Conservation (phyloP, 1,140 invertebrate species). For the Bombus haemorrhoidalis region DNA sequence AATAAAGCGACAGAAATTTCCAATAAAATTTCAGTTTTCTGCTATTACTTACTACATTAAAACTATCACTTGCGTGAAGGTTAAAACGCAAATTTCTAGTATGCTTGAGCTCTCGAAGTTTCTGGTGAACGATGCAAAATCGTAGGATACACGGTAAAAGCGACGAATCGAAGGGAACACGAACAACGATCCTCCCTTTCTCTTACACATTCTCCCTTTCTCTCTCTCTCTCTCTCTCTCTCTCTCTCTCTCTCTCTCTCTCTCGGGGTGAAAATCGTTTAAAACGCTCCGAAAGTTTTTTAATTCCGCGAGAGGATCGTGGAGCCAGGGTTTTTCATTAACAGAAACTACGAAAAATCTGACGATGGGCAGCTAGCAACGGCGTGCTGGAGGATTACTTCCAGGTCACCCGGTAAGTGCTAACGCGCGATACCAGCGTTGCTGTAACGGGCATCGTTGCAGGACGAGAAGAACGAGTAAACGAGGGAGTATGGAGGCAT, state of each 20-base stretch:
- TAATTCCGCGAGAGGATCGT: conserved; percentile 12
- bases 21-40: not conserved
- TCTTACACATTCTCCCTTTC: not conserved
- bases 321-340: not conserved
- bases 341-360: conserved; percentile 12
- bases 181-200: not conserved
- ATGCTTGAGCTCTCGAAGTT: not conserved
- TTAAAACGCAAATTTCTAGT: not conserved
- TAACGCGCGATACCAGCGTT: conserved; percentile 5
- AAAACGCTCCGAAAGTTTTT: conserved; percentile 17
- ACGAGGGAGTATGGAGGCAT: conserved; percentile 43
- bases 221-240: too few relatives aligned
- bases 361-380: too few relatives aligned
- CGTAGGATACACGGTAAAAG: not conserved
- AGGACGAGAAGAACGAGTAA: conserved; percentile 37
- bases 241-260: not conserved
- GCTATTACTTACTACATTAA: not conserved
- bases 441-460: conserved; percentile 2
- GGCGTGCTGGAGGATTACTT: conserved; percentile 1
- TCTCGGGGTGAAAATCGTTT: not conserved
- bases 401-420: conserved; percentile 30
- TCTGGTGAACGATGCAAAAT: not conserved
- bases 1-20: not conserved
- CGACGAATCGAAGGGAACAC: not conserved
- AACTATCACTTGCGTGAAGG: not conserved